Conservation (phyloP, 2,888 invertebrate genomes). For the Argynnis bischoffii region DNA sequence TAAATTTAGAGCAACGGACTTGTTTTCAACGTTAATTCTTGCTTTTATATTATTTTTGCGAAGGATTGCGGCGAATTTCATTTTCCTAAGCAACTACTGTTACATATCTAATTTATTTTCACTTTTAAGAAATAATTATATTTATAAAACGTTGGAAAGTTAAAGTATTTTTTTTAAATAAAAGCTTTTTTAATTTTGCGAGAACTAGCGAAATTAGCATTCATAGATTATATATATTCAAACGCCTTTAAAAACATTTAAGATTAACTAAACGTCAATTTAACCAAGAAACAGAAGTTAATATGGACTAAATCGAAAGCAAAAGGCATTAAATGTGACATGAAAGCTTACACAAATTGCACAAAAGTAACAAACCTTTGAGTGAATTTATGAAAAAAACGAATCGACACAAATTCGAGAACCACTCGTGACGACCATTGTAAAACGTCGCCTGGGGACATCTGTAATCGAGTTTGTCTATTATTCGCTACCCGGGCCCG, state of each 20-base stretch:
- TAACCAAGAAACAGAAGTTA: too few relatives aligned
- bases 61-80: background rate
- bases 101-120: background rate
- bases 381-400: slow-evolving; percentile 14
- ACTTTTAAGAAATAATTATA: background rate
- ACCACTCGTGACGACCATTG: slow-evolving; percentile 56
- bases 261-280: too few relatives aligned
- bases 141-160: background rate
- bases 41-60: slow-evolving; percentile 11
- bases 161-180: too few relatives aligned
- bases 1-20: slow-evolving; percentile 33
- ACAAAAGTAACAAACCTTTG: slow-evolving; percentile 7
- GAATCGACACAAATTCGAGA: slow-evolving; percentile 44
- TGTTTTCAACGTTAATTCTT: slow-evolving; percentile 44
- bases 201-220: too few relatives aligned
- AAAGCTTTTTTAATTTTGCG: too few relatives aligned
- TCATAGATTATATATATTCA: too few relatives aligned
- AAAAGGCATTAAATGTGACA: too few relatives aligned
- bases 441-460: slow-evolving; percentile 65
- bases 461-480: slow-evolving; percentile 74
- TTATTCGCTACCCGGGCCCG: slow-evolving; percentile 52
- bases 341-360: background rate
- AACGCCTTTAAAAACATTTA: too few relatives aligned
- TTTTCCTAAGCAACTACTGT: background rate
- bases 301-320: too few relatives aligned